Evolutionary conservation across 2,797 vertebrate species (phyloP), one percentile per base, ranked within the genome.

Genomic region (Galago senegalensis): DNA sequence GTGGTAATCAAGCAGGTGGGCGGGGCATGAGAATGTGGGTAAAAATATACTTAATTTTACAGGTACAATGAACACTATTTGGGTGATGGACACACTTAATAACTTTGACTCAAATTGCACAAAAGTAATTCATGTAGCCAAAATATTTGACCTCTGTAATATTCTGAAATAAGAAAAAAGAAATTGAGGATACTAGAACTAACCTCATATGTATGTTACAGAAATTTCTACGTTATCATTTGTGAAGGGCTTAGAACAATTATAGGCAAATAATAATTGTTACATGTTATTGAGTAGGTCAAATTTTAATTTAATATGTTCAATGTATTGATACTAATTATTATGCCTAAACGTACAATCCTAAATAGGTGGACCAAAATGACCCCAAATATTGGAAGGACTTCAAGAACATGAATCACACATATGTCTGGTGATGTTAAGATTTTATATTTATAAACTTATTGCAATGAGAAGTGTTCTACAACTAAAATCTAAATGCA

Each of bases 281-380:
- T 86, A 69, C 2, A 14, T 86, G 2, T 27, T 6, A 37, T 79
- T 69, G 46, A 4, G 2, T 21, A 75, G 8, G 7, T 63, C 70
- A 79, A 67, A 91, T 70, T 75, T 49, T 92, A 82, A 8, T 75
- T 89, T 76, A 87, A 85, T 67, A 40, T 56, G 25, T 29, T 53
- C 17, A 81, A 67, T 27, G 0, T 29, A 69, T 84, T 87, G 73
- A 67, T 37, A 88, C 3, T 63, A 34, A 6, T 77, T 69, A 70
- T 63, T 76, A 77, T 69, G 13, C 17, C 21, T 91, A 81, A 72
- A 40, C 53, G 31, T 86, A 31, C 2, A 72, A 13, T 56, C 16
- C 23, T 43, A 93, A 75, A 56, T 29, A 84, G 7, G 8, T 29
- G 3, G 3, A 18, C 53, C 37, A 4, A 60, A 72, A 81, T 60